These are phyloP conservation scores for Hydrophis major DNA, from an alignment of 2,797 vertebrate genomes.

Conservation along the genomic window DNA sequence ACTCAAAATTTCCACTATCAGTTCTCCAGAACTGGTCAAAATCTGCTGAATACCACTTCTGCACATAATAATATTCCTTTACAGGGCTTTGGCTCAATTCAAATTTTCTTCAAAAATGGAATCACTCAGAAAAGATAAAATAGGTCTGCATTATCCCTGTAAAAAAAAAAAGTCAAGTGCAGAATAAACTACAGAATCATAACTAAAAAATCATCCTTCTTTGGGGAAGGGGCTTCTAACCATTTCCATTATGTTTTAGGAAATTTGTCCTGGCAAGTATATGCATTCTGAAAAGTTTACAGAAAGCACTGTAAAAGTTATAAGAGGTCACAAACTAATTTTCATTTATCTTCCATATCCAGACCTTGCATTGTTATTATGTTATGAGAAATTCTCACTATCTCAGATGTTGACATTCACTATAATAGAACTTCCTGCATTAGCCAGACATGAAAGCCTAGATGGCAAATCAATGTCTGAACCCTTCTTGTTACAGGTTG, in stretches of 20 bases:
- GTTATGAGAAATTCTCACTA: slow-evolving; percentile 29
- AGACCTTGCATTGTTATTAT: slow-evolving; percentile 11
- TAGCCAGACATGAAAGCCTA: slow-evolving; percentile 16
- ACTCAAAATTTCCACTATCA: too few relatives aligned
- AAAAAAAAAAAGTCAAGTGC: not conserved
- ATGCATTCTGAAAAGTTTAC: slow-evolving; percentile 9
- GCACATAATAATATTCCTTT: not conserved
- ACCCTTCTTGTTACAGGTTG: slow-evolving; percentile 1
- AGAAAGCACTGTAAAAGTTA: slow-evolving; percentile 1
- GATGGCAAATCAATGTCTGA: slow-evolving; percentile 32
- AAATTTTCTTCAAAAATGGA: not conserved
- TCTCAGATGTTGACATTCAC: slow-evolving; percentile 15
- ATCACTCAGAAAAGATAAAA: not conserved
- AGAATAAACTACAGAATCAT: not conserved
- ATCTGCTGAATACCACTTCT: too few relatives aligned
- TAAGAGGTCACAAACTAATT: slow-evolving; percentile 15
- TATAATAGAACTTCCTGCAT: slow-evolving; percentile 31
- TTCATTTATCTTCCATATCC: slow-evolving; percentile 31
- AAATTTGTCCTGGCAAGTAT: not conserved
- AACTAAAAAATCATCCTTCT: not conserved
- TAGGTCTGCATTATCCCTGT: not conserved
- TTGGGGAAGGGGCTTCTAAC: not conserved
- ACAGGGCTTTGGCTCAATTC: not conserved
- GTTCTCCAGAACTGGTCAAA: too few relatives aligned
- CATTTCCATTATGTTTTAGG: not conserved